Percentiles rank a stretch among this genome's conserved stretches.
Evolutionary conservation across 2,113 vertebrate genomes (phyloP).

Genomic region (Lophotis ruficrista): DNA sequence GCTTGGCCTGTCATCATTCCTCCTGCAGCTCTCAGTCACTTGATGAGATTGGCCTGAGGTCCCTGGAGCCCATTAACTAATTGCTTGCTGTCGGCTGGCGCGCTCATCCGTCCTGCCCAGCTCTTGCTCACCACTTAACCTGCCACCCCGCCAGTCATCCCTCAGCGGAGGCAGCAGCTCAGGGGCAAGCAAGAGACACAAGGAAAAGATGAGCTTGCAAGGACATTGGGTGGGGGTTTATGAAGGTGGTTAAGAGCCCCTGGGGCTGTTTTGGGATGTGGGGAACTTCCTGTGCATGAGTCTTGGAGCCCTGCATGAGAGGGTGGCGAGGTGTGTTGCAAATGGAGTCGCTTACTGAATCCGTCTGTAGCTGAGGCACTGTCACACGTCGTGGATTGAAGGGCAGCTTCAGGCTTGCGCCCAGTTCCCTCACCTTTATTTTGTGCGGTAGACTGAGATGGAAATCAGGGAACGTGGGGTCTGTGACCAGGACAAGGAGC

Average conservation of each 20-base stretch:
- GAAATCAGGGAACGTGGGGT: neutral
- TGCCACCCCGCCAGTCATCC: neutral
- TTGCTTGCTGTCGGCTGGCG: slow-evolving; percentile 7
- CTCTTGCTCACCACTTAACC: slow-evolving; percentile 26
- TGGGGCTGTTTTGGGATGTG: neutral
- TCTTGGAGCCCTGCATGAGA: neutral
- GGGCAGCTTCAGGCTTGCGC: neutral
- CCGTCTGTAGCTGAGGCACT: neutral
- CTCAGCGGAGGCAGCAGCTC: neutral
- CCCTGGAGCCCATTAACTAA: slow-evolving; percentile 63
- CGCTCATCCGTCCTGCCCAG: neutral
- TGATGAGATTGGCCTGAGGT: slow-evolving; percentile 43
- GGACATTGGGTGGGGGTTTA: neutral
- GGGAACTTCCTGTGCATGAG: no score
- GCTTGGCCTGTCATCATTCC: slow-evolving; percentile 13
- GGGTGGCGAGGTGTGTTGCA: neutral
- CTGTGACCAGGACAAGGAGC: neutral
- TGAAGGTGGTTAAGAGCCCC: neutral
- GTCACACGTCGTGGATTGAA: neutral
- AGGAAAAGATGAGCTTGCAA: neutral
- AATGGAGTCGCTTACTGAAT: neutral
- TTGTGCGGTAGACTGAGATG: neutral
- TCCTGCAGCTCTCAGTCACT: neutral
- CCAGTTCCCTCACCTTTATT: neutral
- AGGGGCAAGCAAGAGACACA: neutral